A percentile compares a stretch with the other conserved stretches of the same genome.
These are phyloP conservation scores for Uria lomvia DNA, from an alignment of 2,113 vertebrate genomes.

Conservation along the genomic window DNA sequence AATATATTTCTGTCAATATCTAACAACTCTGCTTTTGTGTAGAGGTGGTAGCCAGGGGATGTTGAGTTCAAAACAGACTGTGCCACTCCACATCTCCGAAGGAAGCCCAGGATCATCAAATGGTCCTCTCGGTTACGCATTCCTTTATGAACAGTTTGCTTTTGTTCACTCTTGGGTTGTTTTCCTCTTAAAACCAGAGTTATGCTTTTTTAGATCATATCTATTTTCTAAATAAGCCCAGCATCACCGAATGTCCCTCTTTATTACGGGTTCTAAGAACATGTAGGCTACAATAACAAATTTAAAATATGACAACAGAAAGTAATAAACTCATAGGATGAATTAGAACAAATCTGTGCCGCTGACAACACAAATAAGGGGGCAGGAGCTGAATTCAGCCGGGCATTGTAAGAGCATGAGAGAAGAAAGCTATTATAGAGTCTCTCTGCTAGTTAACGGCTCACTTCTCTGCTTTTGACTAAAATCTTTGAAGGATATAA, in stretches of 20 bases:
- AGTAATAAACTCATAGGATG: neutral
- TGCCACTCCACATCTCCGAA: neutral
- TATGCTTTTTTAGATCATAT: conserved; percentile 9
- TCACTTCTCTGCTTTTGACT: neutral
- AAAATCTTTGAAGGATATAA: neutral
- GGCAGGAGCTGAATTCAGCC: neutral
- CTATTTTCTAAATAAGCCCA: conserved; percentile 2
- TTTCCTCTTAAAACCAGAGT: neutral
- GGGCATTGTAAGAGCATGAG: neutral
- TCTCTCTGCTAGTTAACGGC: neutral
- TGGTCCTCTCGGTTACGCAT: neutral
- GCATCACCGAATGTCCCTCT: neutral
- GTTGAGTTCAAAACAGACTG: neutral
- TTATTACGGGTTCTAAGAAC: neutral
- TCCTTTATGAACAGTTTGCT: conserved; percentile 3
- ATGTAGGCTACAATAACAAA: neutral
- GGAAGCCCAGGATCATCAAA: neutral
- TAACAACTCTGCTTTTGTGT: neutral
- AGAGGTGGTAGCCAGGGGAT: neutral
- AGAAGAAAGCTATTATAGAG: neutral
- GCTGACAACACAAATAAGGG: neutral
- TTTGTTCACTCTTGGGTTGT: conserved; percentile 7
- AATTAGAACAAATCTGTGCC: neutral
- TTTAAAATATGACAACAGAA: neutral
- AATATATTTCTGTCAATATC: neutral